A percentile compares a stretch with the other conserved stretches of the same genome.
Evolutionary conservation across 1,140 invertebrate genomes (phyloP).

Genomic region (Telenomus remus): DNA sequence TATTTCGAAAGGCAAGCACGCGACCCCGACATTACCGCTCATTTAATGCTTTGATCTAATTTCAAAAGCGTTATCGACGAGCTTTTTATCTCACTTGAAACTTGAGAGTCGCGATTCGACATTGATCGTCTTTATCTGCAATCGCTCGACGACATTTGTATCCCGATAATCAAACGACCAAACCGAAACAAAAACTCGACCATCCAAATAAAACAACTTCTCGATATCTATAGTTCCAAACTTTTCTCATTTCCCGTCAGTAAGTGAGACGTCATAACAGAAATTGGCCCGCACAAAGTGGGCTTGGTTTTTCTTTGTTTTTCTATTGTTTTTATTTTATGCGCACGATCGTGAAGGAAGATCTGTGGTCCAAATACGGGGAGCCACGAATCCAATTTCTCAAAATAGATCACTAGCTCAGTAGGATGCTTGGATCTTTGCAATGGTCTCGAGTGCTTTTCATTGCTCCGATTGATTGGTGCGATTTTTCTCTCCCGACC

Average conservation of each 20-base stretch:
- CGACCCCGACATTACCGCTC: conserved; percentile 31
- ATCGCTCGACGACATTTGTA: no score
- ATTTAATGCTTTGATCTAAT: conserved; percentile 34
- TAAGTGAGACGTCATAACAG: no score
- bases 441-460: conserved; percentile 40
- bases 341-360: conserved; percentile 26
- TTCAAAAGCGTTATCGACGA: conserved; percentile 14
- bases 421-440: conserved; percentile 46
- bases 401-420: conserved; percentile 58
- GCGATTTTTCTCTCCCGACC: background rate
- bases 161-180: no score
- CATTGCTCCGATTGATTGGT: conserved; percentile 40
- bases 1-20: conserved; percentile 43
- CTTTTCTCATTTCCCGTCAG: no score
- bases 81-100: conserved; percentile 18
- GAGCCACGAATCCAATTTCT: conserved; percentile 54
- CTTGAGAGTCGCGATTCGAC: background rate
- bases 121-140: background rate
- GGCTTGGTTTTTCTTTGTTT: no score
- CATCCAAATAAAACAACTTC: no score
- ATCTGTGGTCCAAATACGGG: conserved; percentile 50
- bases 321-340: conserved; percentile 9
- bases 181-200: no score
- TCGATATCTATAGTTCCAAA: no score
- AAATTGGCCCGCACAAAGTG: no score